Evolutionary conservation across 1,140 invertebrate genomes (phyloP).

Genomic region (Bursaphelenchus mucronatus): DNA sequence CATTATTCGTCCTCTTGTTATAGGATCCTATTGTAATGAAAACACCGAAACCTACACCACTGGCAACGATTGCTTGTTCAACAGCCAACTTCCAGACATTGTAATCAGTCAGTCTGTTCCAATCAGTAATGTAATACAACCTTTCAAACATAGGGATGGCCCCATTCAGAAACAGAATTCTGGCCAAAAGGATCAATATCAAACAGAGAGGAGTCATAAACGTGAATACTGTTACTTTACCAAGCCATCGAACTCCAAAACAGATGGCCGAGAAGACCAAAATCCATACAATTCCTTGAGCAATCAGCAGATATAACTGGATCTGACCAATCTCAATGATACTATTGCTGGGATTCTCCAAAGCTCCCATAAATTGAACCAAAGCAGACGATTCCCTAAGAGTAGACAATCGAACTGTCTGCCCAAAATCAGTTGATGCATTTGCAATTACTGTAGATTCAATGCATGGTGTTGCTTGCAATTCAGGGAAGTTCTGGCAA

Average conservation of each 20-base stretch:
- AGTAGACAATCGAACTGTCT: constrained; percentile 22
- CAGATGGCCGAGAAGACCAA: constrained; percentile 54
- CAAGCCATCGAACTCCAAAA: constrained; percentile 59
- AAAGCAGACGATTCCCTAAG: constrained; percentile 9
- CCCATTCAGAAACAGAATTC: constrained; percentile 33
- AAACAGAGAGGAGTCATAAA: constrained; percentile 38
- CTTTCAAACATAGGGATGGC: constrained; percentile 41
- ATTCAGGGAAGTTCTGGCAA: constrained; percentile 55
- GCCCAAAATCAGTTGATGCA: constrained; percentile 6
- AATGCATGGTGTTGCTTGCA: constrained; percentile 47
- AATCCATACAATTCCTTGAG: constrained; percentile 53
- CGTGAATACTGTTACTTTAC: constrained; percentile 48
- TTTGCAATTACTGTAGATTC: constrained; percentile 3
- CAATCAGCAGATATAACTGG: constrained; percentile 47
- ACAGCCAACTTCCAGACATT: constrained; percentile 54
- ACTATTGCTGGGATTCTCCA: constrained; percentile 47
- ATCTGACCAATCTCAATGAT: constrained; percentile 55
- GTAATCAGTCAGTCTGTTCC: constrained; percentile 54
- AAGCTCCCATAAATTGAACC: constrained; percentile 31
- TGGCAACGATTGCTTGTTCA: constrained; percentile 58
- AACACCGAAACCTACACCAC: constrained; percentile 60
- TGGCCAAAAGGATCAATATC: constrained; percentile 26
- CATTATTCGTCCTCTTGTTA: constrained; percentile 58
- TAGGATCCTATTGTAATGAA: constrained; percentile 60
- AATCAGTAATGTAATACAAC: constrained; percentile 52